These are phyloP conservation scores for Podarcis cretensis DNA, from an alignment of 2,113 vertebrate genomes.

Conservation along the genomic window DNA sequence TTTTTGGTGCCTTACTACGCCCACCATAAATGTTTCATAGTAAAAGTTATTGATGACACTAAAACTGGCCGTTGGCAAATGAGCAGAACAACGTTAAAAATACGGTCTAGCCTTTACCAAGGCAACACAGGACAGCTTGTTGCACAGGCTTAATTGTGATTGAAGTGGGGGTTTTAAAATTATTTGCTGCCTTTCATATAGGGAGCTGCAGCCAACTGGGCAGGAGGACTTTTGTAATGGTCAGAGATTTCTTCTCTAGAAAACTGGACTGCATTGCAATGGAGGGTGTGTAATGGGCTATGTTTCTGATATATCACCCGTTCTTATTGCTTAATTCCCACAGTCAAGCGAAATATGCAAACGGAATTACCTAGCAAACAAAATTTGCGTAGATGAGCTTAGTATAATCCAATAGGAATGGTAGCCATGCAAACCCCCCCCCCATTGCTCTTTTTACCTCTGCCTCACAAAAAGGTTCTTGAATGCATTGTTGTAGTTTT, in stretches of 20 bases:
- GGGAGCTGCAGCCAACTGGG: no score
- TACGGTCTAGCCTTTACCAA: background rate
- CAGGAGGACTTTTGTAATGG: background rate
- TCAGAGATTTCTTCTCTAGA: background rate
- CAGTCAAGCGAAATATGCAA: background rate
- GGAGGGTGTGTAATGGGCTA: background rate
- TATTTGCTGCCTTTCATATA: background rate
- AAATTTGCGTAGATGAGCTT: background rate
- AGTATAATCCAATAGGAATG: background rate
- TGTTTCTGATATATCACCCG: background rate
- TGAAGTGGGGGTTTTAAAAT: background rate
- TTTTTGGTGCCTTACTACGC: background rate
- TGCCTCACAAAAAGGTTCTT: constrained; percentile 74
- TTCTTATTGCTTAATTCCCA: constrained; percentile 11
- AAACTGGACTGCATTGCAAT: background rate
- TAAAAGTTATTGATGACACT: background rate
- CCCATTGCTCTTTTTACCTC: constrained; percentile 45
- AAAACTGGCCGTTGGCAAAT: background rate
- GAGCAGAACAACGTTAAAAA: background rate
- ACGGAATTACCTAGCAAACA: background rate
- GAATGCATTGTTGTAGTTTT: constrained; percentile 78
- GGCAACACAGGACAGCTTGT: background rate
- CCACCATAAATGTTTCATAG: background rate
- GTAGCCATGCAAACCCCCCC: background rate
- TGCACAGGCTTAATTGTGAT: background rate